Base-by-base conservation (phyloP, 2,888 invertebrate species). In the Atethmia centrago region DNA sequence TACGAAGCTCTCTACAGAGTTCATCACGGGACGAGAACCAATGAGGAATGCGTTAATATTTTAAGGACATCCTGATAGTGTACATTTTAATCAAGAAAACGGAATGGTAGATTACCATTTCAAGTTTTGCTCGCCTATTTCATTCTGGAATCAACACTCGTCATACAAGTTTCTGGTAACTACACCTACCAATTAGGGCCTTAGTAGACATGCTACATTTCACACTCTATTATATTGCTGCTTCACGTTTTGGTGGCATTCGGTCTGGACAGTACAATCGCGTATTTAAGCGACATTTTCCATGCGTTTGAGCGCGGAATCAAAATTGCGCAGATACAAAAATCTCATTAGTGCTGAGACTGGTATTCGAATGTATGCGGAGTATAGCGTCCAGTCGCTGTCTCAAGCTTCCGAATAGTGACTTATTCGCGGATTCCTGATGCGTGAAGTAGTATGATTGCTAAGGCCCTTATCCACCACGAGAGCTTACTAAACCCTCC, bases 111-210 rank as follows among this genome's bases (percentile, higher is more conserved):
- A 70, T 71, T 36, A 21, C 16, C 31, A 53, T 77, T 25, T 69
- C 40, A 77, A 55, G 47, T 31, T 53, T 14, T 12, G 21, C 51
- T 78, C 31, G 51, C 21, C 25, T 45, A 47, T 40, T 31, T 40
- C 47, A 31, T 74, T 61, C 42, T 59, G 28, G n/a, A 67, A 71
- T 21, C 42, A 65, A 40, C 74, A 74, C 14, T 53, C 45, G 19
- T 51, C 59, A 51, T 61, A 53, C n/a, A 45, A 53, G 31, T 45
- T 62, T 55, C 49, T 71, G 53, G 58, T 64, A 65, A 65, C 64
- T 80, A 80, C 36, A 42, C 74, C 31, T 79, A 78, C 12, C 47
- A 74, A 64, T 75, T 16, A 47, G 53, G 61, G 61, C 47, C 5
- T 31, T 19, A 42, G 31, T 59, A 61, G 36, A 21, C 25, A 59